Evolutionary conservation across 1,140 invertebrate species (phyloP), one percentile per base, ranked within the genome.

Genomic region (Octopus sinensis): DNA sequence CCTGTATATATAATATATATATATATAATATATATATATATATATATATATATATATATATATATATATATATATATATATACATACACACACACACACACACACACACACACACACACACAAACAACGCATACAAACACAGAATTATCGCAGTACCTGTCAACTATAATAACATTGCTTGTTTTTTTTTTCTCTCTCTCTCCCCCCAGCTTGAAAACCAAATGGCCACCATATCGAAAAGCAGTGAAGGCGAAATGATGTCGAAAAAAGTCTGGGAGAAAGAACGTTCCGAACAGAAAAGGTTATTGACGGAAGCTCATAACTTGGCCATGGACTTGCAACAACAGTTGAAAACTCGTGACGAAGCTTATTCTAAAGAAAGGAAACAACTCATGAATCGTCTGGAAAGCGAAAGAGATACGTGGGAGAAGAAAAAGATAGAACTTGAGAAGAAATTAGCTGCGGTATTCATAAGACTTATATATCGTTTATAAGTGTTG

Each of bases 261-360:
- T 94, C 98, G 93, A 96, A 98, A 88, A 90, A 97, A 13, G 96
- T 96, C 1, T 98, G 97, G 97, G 96, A 97, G 86, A 98, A 97
- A 88, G 97, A 98, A 89, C 92, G 97, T 80, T 95, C 96, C 87
- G 96, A 98, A 87, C 96, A 98, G 86, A 96, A 97, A 85, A 92
- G 96, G 9, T 91, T 98, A 43, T 90, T 98, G 5, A 94, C 96
- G 86, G 96, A 98, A 91, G 96, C 96, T 0, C 96, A 96, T 79
- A 96, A 95, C 0, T 92, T 98, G 76, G 96, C 97, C 1, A 92
- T 96, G 82, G 96, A 98, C 90, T 91, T 98, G 73, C 88, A 89
- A 82, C 80, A 87, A 7, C 86, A 89, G 56, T 81, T 87, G 6
- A 82, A 84, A 53, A 79, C 84, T 76, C 85, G 88, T 52, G 88